Percentiles rank a stretch among this genome's conserved stretches.
phyloP scores from a whole-genome alignment of 2,797 vertebrate species.

The Hypotaenidia philippensis region DNA sequence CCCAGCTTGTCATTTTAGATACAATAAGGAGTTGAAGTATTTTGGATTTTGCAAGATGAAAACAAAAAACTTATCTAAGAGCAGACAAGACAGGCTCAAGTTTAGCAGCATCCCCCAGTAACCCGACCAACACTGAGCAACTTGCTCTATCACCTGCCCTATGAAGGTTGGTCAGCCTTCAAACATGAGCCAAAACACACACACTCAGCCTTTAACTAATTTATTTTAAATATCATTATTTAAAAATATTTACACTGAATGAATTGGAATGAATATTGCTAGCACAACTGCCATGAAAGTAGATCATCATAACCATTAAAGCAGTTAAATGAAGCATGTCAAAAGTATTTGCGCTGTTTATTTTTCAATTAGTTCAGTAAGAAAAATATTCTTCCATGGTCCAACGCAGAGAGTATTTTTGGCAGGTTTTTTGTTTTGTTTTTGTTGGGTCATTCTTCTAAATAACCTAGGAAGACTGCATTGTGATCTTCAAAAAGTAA shows the following conservation, averaged over 20 bases:
- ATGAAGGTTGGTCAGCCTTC: neutral
- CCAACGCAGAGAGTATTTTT: neutral
- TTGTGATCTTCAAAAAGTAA: neutral
- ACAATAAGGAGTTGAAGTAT: neutral
- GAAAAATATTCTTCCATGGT: neutral
- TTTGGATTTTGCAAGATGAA: neutral
- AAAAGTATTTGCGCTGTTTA: neutral
- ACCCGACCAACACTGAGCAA: neutral
- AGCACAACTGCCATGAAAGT: neutral
- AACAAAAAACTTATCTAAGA: neutral
- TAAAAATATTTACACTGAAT: slow-evolving; percentile 12
- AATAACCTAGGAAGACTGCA: neutral
- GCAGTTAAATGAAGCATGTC: neutral
- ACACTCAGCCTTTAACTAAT: neutral
- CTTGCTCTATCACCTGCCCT: neutral
- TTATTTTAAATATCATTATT: neutral
- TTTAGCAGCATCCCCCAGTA: neutral
- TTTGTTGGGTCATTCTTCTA: neutral
- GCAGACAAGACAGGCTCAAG: neutral
- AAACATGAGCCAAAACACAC: neutral
- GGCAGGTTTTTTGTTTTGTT: neutral
- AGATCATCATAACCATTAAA: neutral
- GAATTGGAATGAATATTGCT: neutral
- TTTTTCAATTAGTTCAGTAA: neutral
- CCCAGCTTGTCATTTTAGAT: neutral